Evolutionary conservation across 1,140 invertebrate species (phyloP).

Genomic region (Drosophila hydei): DNA sequence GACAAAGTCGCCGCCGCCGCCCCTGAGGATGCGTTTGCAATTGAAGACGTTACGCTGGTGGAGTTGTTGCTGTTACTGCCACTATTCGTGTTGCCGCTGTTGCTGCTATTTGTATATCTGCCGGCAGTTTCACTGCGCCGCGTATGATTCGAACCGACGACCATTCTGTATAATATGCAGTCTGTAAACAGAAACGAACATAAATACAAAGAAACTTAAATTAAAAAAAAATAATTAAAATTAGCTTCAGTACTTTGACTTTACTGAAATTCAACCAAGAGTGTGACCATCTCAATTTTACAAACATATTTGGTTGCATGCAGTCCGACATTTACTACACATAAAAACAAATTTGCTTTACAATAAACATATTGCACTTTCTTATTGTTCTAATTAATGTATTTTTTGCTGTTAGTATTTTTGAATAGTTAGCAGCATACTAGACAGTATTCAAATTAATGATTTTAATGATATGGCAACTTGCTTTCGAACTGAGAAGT

Average conservation of each 20-base stretch:
- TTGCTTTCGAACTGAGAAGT: constrained; percentile 10
- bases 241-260: not conserved
- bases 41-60: constrained; percentile 68
- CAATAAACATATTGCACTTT: not conserved
- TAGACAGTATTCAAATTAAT: constrained; percentile 8
- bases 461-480: constrained; percentile 35
- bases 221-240: not conserved
- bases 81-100: constrained; percentile 32
- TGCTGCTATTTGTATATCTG: constrained; percentile 65
- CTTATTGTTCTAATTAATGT: constrained; percentile 9
- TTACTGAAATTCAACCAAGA: not conserved
- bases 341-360: not conserved
- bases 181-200: constrained; percentile 45
- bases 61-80: constrained; percentile 41
- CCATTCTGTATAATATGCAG: constrained; percentile 73
- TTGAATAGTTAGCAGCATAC: constrained; percentile 6
- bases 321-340: not conserved
- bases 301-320: not conserved
- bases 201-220: not conserved
- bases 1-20: constrained; percentile 43
- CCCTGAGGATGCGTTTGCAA: constrained; percentile 50
- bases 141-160: constrained; percentile 81
- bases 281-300: constrained; percentile 10
- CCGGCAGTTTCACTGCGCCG: constrained; percentile 77
- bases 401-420: constrained; percentile 12